Evolutionary conservation across 2,797 vertebrate species (phyloP).

Genomic region (Parotocinclus haroldoi): DNA sequence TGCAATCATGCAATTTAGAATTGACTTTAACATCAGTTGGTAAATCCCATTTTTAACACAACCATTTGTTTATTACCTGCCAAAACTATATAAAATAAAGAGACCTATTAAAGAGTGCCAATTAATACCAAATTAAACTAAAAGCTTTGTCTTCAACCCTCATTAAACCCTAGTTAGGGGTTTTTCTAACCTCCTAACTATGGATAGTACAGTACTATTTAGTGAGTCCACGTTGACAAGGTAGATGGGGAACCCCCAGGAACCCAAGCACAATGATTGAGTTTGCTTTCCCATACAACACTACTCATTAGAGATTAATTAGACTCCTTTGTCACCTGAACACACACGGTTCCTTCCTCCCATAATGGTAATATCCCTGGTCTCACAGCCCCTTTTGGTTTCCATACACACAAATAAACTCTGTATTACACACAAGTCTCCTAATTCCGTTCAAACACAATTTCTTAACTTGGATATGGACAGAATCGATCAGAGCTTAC

Average conservation of each 20-base stretch:
- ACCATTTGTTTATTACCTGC: no score
- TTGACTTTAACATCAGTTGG: no score
- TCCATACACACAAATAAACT: constrained; percentile 11
- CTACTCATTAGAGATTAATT: constrained; percentile 72
- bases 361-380: constrained; percentile 18
- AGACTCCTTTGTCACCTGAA: constrained; percentile 66
- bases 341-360: constrained; percentile 19
- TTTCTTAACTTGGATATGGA: constrained; percentile 39
- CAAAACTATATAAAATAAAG: no score
- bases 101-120: no score
- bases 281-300: constrained; percentile 56
- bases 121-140: no score
- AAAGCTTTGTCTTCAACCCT: no score
- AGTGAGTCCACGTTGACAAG: constrained; percentile 24
- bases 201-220: constrained; percentile 6
- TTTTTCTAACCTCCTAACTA: no score
- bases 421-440: constrained; percentile 2
- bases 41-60: no score
- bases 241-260: constrained; percentile 3
- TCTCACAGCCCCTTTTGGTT: constrained; percentile 17
- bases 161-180: no score
- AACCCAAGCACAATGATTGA: constrained; percentile 26
- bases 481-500: constrained; percentile 38
- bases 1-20: no score
- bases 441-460: constrained; percentile 28